phyloP scores from a whole-genome alignment of 2,888 invertebrate genomes.

The Agonopterix alstromeriana region DNA sequence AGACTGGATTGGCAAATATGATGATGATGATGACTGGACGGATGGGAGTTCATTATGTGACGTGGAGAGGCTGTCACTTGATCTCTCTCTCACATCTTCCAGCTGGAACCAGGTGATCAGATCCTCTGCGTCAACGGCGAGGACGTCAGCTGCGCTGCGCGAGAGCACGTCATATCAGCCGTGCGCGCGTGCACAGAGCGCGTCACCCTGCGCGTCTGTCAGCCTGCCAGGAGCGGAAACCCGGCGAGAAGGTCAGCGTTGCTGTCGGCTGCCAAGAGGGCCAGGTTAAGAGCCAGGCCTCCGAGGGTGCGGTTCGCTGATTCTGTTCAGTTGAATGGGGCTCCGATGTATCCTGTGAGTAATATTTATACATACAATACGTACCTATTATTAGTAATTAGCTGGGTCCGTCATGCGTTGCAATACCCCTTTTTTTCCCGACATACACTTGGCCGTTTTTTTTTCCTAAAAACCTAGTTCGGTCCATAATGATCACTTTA shows the following conservation, averaged over 20 bases:
- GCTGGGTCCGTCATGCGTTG: no score
- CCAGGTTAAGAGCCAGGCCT: constrained; percentile 86
- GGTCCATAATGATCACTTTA: no score
- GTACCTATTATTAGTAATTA: background rate
- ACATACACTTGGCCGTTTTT: no score
- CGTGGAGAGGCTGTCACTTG: no score
- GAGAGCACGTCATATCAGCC: constrained; percentile 92
- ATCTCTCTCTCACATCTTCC: constrained; percentile 18
- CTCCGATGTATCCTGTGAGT: constrained; percentile 86
- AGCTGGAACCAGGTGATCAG: constrained; percentile 93
- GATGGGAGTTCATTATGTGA: no score
- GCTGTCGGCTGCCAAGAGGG: constrained; percentile 91
- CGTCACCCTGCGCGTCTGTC: constrained; percentile 88
- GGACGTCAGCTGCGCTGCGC: constrained; percentile 89
- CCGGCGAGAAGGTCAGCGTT: constrained; percentile 86
- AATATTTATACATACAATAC: no score
- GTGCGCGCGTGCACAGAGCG: constrained; percentile 88
- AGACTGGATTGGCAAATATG: no score
- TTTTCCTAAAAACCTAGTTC: no score
- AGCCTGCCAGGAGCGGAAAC: constrained; percentile 80
- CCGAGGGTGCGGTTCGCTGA: constrained; percentile 93
- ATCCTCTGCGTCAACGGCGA: constrained; percentile 93
- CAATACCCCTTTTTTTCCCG: no score
- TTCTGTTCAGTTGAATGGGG: constrained; percentile 90
- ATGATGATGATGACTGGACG: no score